Conservation (phyloP, 2,113 vertebrate genomes). For the Ornithorhynchus anatinus region DNA sequence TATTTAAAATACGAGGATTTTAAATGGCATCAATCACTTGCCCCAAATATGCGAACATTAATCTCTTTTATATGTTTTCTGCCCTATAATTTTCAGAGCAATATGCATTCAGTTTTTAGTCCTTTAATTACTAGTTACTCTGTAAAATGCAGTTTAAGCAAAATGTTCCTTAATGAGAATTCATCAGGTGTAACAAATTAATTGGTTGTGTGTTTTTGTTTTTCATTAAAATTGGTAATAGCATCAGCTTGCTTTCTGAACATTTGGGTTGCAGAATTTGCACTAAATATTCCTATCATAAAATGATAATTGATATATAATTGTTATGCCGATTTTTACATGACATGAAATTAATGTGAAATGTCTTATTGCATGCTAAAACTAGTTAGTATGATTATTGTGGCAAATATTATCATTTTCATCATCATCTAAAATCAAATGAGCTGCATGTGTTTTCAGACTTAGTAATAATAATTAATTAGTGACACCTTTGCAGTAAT, state of each 20-base stretch:
- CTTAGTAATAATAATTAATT: slow-evolving; percentile 4
- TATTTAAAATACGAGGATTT: too few species aligned
- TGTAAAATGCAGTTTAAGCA: too few species aligned
- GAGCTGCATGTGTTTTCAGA: not conserved
- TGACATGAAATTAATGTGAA: too few species aligned
- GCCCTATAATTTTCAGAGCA: not conserved
- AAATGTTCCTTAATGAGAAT: not conserved
- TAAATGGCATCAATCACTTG: too few species aligned
- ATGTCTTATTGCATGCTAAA: too few species aligned
- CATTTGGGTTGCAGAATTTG: not conserved
- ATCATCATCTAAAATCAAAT: too few species aligned
- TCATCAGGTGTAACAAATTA: not conserved
- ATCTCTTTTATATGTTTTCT: too few species aligned
- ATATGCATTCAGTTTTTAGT: not conserved
- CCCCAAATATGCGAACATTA: too few species aligned
- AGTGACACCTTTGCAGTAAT: not conserved
- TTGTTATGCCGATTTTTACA: too few species aligned
- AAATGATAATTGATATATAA: not conserved
- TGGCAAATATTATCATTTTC: too few species aligned
- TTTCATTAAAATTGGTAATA: not conserved
- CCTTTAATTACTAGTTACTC: not conserved
- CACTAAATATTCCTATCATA: not conserved
- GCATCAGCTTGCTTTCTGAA: not conserved
- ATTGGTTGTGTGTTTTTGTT: not conserved
- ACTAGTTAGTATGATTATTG: too few species aligned